Evolutionary conservation across 35 echinoderm and acorn worm genomes (phyloP).

Genomic region (Strongylocentrotus purpuratus): DNA sequence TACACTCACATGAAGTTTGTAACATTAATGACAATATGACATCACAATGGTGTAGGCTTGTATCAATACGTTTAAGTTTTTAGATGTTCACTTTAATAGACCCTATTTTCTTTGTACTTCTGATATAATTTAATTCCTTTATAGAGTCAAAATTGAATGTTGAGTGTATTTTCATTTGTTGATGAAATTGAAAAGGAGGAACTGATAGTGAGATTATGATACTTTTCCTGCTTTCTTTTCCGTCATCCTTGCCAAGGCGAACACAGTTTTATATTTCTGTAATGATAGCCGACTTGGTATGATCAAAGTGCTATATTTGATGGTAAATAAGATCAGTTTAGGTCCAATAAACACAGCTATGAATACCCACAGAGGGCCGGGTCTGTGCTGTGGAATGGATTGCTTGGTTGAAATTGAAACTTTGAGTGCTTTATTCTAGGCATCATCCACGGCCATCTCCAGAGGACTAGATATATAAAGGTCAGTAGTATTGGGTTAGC

Average conservation of each 20-base stretch:
- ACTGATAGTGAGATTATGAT: no score
- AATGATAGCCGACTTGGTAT: background rate
- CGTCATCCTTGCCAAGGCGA: background rate
- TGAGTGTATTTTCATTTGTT: background rate
- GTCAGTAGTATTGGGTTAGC: background rate
- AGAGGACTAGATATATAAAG: constrained; percentile 3
- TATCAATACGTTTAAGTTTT: no score
- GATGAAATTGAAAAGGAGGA: background rate
- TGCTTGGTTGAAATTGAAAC: background rate
- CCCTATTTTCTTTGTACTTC: no score
- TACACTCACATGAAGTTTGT: no score
- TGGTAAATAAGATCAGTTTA: background rate
- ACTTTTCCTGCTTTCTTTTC: background rate
- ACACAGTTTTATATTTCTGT: background rate
- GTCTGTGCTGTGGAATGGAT: background rate
- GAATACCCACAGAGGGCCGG: background rate
- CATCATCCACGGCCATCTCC: background rate
- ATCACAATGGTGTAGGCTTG: no score
- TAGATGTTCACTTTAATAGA: no score
- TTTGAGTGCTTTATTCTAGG: constrained; percentile 2
- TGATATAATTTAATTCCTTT: no score
- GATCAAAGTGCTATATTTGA: constrained; percentile 1
- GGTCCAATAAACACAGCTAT: background rate
- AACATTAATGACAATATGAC: no score
- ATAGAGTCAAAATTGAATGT: background rate